Percentiles rank a stretch among this genome's conserved stretches.
Conservation (phyloP, 2,113 vertebrate species). For the Sphyrna mokarran region DNA sequence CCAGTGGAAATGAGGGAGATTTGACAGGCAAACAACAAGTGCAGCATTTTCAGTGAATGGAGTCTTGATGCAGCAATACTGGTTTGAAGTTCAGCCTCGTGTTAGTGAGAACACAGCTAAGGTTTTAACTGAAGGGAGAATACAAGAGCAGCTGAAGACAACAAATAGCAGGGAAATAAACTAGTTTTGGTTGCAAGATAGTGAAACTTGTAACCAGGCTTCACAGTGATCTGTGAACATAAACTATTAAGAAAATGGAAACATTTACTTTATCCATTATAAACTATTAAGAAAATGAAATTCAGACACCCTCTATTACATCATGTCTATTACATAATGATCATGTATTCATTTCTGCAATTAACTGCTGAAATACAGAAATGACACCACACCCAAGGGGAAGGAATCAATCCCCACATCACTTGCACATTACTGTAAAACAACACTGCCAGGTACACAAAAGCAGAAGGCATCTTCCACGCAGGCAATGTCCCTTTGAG, state of each 20-base stretch:
- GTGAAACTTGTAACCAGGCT: neutral
- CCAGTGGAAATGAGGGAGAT: neutral
- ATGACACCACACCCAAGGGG: neutral
- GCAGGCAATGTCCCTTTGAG: neutral
- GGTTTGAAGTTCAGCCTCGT: neutral
- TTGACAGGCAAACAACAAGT: neutral
- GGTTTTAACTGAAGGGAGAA: neutral
- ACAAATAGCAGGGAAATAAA: neutral
- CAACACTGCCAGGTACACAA: neutral
- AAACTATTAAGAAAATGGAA: no score
- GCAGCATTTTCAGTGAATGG: neutral
- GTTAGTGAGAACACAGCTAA: neutral
- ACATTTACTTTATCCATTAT: neutral
- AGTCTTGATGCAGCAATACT: neutral
- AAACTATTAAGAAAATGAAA: no score
- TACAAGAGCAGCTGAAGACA: neutral
- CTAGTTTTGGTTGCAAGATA: neutral
- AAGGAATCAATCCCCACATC: neutral
- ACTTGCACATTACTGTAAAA: neutral
- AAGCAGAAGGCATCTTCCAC: neutral
- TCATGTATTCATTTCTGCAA: neutral
- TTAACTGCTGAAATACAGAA: neutral
- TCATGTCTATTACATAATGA: no score
- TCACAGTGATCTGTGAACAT: neutral
- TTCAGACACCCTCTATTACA: neutral